phyloP scores from a whole-genome alignment of 2,888 invertebrate genomes.

The Platypus cylindrus region DNA sequence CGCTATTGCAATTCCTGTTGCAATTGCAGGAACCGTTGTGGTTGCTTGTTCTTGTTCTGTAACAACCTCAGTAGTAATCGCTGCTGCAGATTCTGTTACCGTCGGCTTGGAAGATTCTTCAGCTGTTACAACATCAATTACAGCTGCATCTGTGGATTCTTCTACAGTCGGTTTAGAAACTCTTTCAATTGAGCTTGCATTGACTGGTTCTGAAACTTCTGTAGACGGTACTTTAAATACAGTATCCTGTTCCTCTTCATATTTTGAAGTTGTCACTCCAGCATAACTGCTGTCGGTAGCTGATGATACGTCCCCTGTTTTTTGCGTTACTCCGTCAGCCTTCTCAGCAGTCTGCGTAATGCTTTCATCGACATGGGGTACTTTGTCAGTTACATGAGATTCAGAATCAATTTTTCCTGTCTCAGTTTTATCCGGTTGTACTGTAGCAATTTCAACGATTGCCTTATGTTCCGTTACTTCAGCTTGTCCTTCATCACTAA shows the following conservation, averaged over 20 bases:
- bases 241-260: too few relatives aligned
- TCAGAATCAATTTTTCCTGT: conserved; percentile 1
- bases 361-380: too few relatives aligned
- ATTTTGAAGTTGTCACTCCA: too few relatives aligned
- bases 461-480: conserved; percentile 1
- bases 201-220: too few relatives aligned
- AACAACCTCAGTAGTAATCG: neutral
- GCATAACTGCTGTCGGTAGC: neutral
- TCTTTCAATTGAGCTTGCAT: conserved; percentile 1
- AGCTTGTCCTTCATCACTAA: neutral
- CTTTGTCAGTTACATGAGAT: neutral
- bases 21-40: neutral
- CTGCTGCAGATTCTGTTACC: neutral
- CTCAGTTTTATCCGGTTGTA: neutral
- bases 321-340: too few relatives aligned
- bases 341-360: too few relatives aligned
- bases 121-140: too few relatives aligned
- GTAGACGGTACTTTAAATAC: too few relatives aligned
- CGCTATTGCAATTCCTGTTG: too few relatives aligned
- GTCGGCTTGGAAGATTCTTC: too few relatives aligned
- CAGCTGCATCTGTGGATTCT: too few relatives aligned
- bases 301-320: neutral
- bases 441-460: neutral
- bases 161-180: neutral
- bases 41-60: conserved; percentile 3